A percentile compares a stretch with the other conserved stretches of the same genome.
Evolutionary conservation across 2,113 vertebrate species (phyloP).

Genomic region (Proterorhinus semilunaris): DNA sequence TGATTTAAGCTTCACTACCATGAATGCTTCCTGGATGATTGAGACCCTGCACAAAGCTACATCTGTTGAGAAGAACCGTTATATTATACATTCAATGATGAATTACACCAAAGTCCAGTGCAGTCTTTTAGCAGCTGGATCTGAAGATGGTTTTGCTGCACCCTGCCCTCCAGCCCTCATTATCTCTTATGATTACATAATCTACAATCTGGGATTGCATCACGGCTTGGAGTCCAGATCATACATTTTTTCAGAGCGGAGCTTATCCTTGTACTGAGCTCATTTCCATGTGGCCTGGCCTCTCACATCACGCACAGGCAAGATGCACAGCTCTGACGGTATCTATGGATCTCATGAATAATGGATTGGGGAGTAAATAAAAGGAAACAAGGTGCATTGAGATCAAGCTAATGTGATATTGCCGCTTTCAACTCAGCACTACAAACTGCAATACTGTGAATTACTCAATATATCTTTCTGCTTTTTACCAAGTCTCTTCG

Average conservation of each 20-base stretch:
- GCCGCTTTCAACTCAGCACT: too few species aligned
- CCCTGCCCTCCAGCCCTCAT: constrained; percentile 18
- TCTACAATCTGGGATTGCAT: constrained; percentile 55
- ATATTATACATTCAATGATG: neutral
- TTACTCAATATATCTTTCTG: too few species aligned
- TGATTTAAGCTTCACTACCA: too few species aligned
- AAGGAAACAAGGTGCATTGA: neutral
- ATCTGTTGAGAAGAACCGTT: neutral
- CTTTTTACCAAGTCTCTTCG: too few species aligned
- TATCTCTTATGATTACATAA: constrained; percentile 53
- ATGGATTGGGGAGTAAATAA: neutral
- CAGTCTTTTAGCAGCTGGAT: constrained; percentile 24
- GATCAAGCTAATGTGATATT: too few species aligned
- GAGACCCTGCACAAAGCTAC: too few species aligned
- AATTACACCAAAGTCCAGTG: neutral
- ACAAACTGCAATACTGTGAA: too few species aligned
- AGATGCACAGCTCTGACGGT: neutral
- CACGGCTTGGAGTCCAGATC: constrained; percentile 43
- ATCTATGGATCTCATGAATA: constrained; percentile 10
- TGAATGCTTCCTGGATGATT: too few species aligned
- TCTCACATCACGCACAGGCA: constrained; percentile 30
- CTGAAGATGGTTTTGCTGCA: constrained; percentile 24
- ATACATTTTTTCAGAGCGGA: constrained; percentile 47
- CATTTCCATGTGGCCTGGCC: constrained; percentile 29
- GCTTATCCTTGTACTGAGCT: constrained; percentile 50